Evolutionary conservation across 2,888 invertebrate genomes (phyloP).

Genomic region (Drosophila basisetae): DNA sequence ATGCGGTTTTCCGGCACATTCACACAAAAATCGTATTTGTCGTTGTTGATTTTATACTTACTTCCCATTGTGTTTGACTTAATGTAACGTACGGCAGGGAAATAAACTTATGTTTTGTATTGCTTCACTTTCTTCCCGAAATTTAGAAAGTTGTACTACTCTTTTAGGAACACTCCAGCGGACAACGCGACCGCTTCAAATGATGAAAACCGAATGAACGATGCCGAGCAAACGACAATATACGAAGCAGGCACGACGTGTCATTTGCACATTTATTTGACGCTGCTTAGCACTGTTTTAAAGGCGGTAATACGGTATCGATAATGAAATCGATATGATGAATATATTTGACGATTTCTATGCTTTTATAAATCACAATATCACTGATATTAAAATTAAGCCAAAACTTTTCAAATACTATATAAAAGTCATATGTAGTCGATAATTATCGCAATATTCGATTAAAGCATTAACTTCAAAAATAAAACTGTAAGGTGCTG

Average conservation of each 20-base stretch:
- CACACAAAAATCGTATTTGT: constrained; percentile 20
- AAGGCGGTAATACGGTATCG: constrained; percentile 4
- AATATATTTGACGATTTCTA: neutral
- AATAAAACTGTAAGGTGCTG: constrained; percentile 14
- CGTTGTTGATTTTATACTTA: constrained; percentile 69
- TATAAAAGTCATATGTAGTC: neutral
- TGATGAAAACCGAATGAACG: constrained; percentile 68
- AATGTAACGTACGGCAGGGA: constrained; percentile 48
- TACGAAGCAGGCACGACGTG: constrained; percentile 55
- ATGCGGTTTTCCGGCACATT: constrained; percentile 12
- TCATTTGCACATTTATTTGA: constrained; percentile 27
- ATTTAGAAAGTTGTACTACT: constrained; percentile 67
- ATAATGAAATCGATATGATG: neutral
- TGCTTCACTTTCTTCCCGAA: constrained; percentile 61
- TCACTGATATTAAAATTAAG: neutral
- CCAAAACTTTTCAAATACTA: neutral
- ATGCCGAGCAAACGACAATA: constrained; percentile 34
- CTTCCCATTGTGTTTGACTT: constrained; percentile 80
- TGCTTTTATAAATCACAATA: neutral
- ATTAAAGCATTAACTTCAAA: neutral
- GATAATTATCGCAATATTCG: neutral
- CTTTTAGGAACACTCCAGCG: constrained; percentile 19
- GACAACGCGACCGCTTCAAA: constrained; percentile 46
- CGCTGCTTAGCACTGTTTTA: constrained; percentile 26
- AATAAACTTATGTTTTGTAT: constrained; percentile 37